These are phyloP conservation scores for Charanyca ferruginea DNA, from an alignment of 2,888 invertebrate species.

Conservation along the genomic window DNA sequence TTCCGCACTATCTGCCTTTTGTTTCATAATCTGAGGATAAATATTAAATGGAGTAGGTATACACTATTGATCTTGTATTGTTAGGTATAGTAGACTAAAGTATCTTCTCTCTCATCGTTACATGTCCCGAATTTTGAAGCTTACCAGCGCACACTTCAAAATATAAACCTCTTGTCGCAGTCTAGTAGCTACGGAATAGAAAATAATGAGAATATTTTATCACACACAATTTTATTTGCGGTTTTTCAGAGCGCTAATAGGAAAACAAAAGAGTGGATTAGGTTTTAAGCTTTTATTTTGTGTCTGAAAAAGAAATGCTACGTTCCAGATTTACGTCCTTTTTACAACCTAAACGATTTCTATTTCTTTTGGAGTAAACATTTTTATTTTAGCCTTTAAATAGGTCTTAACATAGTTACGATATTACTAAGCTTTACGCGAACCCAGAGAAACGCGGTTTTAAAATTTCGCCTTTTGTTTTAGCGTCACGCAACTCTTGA, in stretches of 20 bases:
- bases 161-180: background rate
- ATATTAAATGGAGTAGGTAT: too few relatives aligned
- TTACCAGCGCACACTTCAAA: slow-evolving; percentile 15
- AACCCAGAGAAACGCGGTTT: too few relatives aligned
- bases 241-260: background rate
- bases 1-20: too few relatives aligned
- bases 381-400: background rate
- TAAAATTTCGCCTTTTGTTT: too few relatives aligned
- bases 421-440: too few relatives aligned
- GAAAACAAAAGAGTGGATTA: slow-evolving; percentile 5
- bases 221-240: background rate
- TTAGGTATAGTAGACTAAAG: background rate
- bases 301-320: background rate
- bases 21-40: too few relatives aligned
- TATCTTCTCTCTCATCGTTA: slow-evolving; percentile 1
- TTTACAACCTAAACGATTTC: background rate
- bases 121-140: slow-evolving; percentile 5
- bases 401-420: too few relatives aligned
- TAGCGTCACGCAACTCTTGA: too few relatives aligned
- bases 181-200: background rate
- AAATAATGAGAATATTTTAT: background rate
- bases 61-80: background rate
- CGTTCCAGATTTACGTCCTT: background rate
- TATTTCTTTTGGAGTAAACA: background rate
- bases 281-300: background rate